These are phyloP conservation scores for Ptychadena robeensis DNA, from an alignment of 2,797 vertebrate species.

Conservation along the genomic window DNA sequence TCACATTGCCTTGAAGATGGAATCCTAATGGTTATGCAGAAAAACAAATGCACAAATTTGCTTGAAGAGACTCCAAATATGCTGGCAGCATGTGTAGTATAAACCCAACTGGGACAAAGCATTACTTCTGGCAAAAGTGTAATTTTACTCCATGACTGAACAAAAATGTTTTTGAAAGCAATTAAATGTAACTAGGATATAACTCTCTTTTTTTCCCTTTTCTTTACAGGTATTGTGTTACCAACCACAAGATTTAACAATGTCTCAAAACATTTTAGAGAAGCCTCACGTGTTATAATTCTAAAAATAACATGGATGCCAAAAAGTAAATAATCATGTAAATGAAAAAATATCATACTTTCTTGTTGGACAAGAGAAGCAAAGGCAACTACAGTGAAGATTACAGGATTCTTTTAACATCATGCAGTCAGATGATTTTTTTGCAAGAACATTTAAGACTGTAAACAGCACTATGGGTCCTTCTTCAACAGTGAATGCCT, in stretches of 20 bases:
- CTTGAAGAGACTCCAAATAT: too few species aligned
- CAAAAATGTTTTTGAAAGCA: too few species aligned
- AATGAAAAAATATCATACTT: not conserved
- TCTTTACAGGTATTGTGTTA: not conserved
- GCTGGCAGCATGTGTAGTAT: too few species aligned
- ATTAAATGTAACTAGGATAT: too few species aligned
- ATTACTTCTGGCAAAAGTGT: too few species aligned
- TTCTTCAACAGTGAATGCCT: constrained; percentile 75
- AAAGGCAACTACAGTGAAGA: constrained; percentile 79
- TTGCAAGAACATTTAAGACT: constrained; percentile 90
- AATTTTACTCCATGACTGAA: too few species aligned
- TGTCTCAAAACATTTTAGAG: not conserved
- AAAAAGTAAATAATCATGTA: not conserved
- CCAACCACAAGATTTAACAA: not conserved
- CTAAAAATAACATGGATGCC: not conserved
- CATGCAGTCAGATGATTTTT: constrained; percentile 95
- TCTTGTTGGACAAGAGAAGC: constrained; percentile 48
- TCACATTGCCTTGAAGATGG: too few species aligned
- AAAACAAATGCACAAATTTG: too few species aligned
- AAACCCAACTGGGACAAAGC: too few species aligned
- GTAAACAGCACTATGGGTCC: constrained; percentile 89
- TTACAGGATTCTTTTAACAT: constrained; percentile 77
- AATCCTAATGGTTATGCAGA: too few species aligned
- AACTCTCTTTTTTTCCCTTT: not conserved
- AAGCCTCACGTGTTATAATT: not conserved